phyloP scores from a whole-genome alignment of 2,888 invertebrate species.

The Achlya flavicornis region DNA sequence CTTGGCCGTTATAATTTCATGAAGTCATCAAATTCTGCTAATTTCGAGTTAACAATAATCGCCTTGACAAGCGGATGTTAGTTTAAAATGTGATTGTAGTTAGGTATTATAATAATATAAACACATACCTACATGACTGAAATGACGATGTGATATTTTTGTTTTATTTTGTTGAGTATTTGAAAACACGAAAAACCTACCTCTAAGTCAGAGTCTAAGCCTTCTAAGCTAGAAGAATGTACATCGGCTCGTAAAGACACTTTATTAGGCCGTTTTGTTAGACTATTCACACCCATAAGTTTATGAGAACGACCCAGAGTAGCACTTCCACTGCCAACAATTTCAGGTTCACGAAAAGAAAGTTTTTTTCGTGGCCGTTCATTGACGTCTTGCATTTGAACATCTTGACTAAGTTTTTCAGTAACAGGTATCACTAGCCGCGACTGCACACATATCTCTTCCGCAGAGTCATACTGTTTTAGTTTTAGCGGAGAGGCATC shows the following conservation, averaged over 20 bases:
- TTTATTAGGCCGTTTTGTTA: conserved; percentile 63
- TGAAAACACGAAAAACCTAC: conserved; percentile 53
- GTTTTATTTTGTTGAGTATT: neutral
- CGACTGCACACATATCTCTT: conserved; percentile 73
- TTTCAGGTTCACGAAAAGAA: conserved; percentile 94
- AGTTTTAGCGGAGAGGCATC: conserved; percentile 52
- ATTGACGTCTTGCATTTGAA: conserved; percentile 56
- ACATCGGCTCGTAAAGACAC: conserved; percentile 59
- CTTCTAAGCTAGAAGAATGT: conserved; percentile 80
- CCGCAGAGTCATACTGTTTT: conserved; percentile 64
- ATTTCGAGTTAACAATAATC: conserved; percentile 29
- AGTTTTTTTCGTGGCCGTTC: conserved; percentile 92
- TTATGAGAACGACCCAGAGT: conserved; percentile 72
- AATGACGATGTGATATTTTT: neutral
- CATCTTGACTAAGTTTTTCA: conserved; percentile 69
- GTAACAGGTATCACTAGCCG: conserved; percentile 69
- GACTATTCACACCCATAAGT: conserved; percentile 74
- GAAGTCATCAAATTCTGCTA: conserved; percentile 34
- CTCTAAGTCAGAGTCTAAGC: conserved; percentile 85
- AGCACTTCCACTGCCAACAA: conserved; percentile 72
- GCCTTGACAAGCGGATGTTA: conserved; percentile 26
- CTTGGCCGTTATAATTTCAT: conserved; percentile 29
- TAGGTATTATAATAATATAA: conserved; percentile 5
- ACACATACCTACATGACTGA: neutral
- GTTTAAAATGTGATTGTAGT: conserved; percentile 16